Conservation (phyloP, 2,113 vertebrate genomes). For the Pantherophis guttatus region DNA sequence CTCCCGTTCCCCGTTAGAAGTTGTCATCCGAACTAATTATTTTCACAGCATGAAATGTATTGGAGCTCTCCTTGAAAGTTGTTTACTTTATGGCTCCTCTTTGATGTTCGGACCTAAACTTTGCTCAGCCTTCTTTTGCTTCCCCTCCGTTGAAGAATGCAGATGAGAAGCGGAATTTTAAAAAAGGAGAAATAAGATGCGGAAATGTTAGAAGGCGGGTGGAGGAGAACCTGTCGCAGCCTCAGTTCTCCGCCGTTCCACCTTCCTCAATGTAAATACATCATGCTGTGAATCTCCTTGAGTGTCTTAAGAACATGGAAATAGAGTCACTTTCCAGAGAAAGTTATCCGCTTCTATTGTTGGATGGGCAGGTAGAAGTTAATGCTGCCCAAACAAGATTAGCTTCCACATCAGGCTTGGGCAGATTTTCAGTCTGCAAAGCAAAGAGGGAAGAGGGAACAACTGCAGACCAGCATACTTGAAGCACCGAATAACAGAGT, state of each 20-base stretch:
- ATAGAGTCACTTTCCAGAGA: background rate
- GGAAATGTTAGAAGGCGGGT: background rate
- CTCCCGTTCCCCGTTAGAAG: conserved; percentile 41
- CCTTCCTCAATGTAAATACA: background rate
- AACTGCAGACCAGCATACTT: background rate
- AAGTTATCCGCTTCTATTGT: background rate
- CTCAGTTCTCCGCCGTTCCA: background rate
- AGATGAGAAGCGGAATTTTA: background rate
- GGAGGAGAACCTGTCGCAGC: background rate
- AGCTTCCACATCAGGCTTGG: background rate
- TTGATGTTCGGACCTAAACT: conserved; percentile 27
- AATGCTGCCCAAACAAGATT: conserved; percentile 1
- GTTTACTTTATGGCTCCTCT: conserved; percentile 42
- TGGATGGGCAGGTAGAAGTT: conserved; percentile 12
- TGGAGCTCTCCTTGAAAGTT: conserved; percentile 35
- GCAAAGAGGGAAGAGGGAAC: fast-evolving
- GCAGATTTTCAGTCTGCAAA: background rate
- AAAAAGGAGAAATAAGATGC: background rate
- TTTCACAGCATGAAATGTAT: conserved; percentile 53
- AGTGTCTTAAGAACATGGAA: background rate
- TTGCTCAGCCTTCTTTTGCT: conserved; percentile 6
- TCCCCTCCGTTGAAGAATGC: conserved; percentile 3
- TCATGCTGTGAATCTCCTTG: background rate
- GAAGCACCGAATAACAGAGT: background rate
- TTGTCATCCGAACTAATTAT: conserved; percentile 57